Base-by-base conservation (phyloP, 2,888 invertebrate species). In the Mongoloraphidia duomilia region DNA sequence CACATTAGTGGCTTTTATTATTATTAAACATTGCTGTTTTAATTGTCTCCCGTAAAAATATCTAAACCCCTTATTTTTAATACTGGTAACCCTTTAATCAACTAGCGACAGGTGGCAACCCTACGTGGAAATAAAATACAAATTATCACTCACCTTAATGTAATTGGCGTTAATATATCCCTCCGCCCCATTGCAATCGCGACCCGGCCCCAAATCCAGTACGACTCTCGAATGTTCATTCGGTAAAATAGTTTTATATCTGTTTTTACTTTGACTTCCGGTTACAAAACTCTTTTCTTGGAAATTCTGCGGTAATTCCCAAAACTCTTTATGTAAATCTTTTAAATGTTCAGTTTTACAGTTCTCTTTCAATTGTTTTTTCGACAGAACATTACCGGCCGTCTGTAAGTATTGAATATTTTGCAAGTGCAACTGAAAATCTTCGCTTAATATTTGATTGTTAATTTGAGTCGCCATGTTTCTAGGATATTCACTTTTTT, bases 151-250 rank as follows among this genome's bases (percentile, higher is more conserved):
- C 61, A 90, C 90, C 76, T 88, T 82, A 57, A 94, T 87, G 65
- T 85, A 93, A 72, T 94, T 94, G 58, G 94, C 94, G 71, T 94
- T 94, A 50, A 94, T 91, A 63, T 94, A 94, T 51, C 80, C 80
- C 63, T 86, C 84, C 8, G 75, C 69, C 52, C 68, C 67, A 39
- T 67, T 64, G n/a, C 34, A 35, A 38, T 48, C 48, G 14, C 43
- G 48, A 52, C 66, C 65, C 13, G 75, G 74, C n/a, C 69, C 72
- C 1, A 64, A 58, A n/a, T 69, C 65, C 56, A 93, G 65, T 41
- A 83, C 75, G 14, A 94, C 89, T 56, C 93, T 74, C 3, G 89
- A 88, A 59, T 84, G 84, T 60, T 92, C 87, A 66, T 93, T 91
- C 34, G 93, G 90, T 61, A 94, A 71, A 46, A 94, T 91, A 0